Base-by-base conservation (phyloP, 2,888 invertebrate species). In the Drosophila longiperda region DNA sequence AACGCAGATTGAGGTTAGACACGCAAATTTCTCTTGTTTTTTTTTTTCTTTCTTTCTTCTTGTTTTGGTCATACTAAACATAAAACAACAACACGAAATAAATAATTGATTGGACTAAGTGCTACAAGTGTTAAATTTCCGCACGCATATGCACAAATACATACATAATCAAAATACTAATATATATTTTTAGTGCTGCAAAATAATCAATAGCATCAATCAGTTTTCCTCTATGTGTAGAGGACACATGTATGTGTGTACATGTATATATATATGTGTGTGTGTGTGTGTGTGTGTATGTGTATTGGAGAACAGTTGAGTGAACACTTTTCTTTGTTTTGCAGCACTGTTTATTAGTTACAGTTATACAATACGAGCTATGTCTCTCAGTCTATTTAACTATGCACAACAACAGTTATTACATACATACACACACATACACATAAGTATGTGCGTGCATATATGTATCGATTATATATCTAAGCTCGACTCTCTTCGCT, bases 31-130 rank as follows among this genome's bases (percentile, higher is more conserved):
- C 15, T 29, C 3, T 20, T 36, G 7, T 12, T 26, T 17, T 12
- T n/a, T 32, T 8, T 15, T 9, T 23, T 55, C 5, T 42, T 23
- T 55, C 5, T 42, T 38, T 38, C 12, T 34, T 40, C 42, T n/a
- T n/a, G 33, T 33, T 42, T 15, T 45, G 45, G 20, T 9, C 52
- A 42, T 32, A 58, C 36, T 15, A 26, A 23, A 34, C 50, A 55
- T n/a, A 34, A 55, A 36, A 53, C 33, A 65, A 68, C 36, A 38
- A 53, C 20, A 58, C 20, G 23, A 63, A 45, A 57, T 45, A 15
- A 57, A 55, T 38, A 58, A 64, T 58, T 49, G 32, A 57, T 63
- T 42, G 34, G 17, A 29, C 48, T 64, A 57, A 29, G 34, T 63
- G 33, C 20, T 59, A 53, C 60, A 34, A 33, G 26, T 26, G 45